These are phyloP conservation scores for Zhuqinia jingwanae DNA, from an alignment of 2,888 invertebrate species.

Conservation along the genomic window DNA sequence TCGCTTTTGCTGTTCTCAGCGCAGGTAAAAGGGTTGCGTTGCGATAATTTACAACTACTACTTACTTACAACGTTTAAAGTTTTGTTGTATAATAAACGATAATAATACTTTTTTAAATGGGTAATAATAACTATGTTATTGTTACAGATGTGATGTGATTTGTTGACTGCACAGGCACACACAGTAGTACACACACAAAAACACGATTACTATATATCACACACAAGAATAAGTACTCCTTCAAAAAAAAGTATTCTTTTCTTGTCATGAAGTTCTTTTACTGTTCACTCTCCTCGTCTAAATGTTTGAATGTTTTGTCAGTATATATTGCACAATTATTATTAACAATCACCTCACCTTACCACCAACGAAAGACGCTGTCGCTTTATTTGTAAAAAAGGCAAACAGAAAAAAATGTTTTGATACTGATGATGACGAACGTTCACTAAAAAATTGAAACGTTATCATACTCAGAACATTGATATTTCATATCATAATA, in stretches of 20 bases:
- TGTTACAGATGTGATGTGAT: not conserved
- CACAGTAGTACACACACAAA: slow-evolving; percentile 15
- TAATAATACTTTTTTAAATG: slow-evolving; percentile 36
- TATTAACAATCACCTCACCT: not conserved
- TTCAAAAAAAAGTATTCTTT: slow-evolving; percentile 15
- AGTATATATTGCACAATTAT: slow-evolving; percentile 50
- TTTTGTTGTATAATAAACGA: slow-evolving; percentile 4
- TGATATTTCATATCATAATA: not conserved
- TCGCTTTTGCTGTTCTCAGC: not conserved
- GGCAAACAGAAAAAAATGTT: not conserved
- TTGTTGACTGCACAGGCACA: not conserved
- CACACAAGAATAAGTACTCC: slow-evolving; percentile 27
- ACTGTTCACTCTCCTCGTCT: slow-evolving; percentile 10
- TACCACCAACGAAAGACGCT: not conserved
- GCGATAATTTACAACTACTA: not conserved
- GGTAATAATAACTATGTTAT: slow-evolving; percentile 26
- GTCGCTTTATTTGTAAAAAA: not conserved
- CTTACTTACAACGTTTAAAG: not conserved
- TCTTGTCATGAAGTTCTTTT: slow-evolving; percentile 17
- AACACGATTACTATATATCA: not conserved
- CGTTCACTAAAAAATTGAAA: not conserved
- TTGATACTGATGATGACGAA: not conserved
- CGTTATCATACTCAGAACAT: not conserved
- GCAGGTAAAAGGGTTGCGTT: not conserved
- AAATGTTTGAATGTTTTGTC: not conserved